Percentiles rank a stretch among this genome's conserved stretches.
These are phyloP conservation scores for Linyphia triangularis DNA, from an alignment of 2,888 invertebrate genomes.

Conservation along the genomic window DNA sequence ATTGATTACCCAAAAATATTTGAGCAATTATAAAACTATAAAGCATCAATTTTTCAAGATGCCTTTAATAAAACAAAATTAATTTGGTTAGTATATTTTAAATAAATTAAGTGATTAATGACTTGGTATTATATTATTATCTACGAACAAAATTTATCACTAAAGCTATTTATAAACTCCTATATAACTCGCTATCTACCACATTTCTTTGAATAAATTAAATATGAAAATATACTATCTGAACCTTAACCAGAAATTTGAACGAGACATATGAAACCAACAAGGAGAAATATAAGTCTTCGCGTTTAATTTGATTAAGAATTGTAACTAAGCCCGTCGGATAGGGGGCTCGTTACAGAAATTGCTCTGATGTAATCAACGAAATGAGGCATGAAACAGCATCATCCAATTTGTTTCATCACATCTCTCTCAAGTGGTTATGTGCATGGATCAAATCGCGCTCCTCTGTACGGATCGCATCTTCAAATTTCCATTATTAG, in stretches of 20 bases:
- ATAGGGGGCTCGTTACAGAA: background rate
- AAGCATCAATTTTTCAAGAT: too few species aligned
- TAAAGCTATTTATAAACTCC: too few species aligned
- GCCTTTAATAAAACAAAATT: too few species aligned
- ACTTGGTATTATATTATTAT: too few species aligned
- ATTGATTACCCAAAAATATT: too few species aligned
- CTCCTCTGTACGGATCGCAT: background rate
- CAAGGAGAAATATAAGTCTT: background rate
- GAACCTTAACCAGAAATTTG: background rate
- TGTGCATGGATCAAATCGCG: background rate
- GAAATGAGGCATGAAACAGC: conserved; percentile 8
- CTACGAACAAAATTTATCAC: too few species aligned
- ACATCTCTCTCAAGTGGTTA: background rate
- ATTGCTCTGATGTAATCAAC: background rate
- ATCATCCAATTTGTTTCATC: conserved; percentile 13
- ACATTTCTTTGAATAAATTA: too few species aligned
- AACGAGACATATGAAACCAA: background rate
- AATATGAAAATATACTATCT: too few species aligned
- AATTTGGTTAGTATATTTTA: too few species aligned
- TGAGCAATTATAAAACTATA: too few species aligned
- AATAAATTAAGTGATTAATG: too few species aligned
- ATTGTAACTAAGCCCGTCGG: background rate
- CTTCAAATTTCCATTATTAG: background rate
- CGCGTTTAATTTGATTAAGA: background rate
- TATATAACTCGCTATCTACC: too few species aligned